Evolutionary conservation across 2,888 invertebrate species (phyloP).

Genomic region (Xylota sylvarum): DNA sequence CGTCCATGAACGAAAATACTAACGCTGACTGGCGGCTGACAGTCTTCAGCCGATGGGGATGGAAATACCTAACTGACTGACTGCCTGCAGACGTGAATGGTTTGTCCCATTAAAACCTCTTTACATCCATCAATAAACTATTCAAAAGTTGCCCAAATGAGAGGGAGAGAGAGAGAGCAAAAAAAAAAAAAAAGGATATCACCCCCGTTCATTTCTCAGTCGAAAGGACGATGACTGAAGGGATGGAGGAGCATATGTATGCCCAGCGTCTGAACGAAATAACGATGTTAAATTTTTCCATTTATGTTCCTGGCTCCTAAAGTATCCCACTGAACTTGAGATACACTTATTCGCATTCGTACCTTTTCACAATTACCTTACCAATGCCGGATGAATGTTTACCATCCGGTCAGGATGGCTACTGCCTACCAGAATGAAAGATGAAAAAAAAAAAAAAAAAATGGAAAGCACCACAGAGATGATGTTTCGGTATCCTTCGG

Average conservation of each 20-base stretch:
- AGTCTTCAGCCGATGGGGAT: conserved; percentile 16
- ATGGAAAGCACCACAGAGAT: conserved; percentile 57
- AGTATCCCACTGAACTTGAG: conserved; percentile 71
- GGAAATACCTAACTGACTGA: conserved; percentile 46
- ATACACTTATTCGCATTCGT: conserved; percentile 77
- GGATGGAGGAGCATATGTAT: conserved; percentile 36
- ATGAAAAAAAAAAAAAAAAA: conserved; percentile 22
- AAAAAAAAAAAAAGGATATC: not conserved
- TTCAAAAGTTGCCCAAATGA: conserved; percentile 67
- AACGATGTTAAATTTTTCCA: conserved; percentile 75
- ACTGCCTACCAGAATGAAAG: conserved; percentile 42
- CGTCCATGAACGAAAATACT: conserved; percentile 23
- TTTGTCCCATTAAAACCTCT: conserved; percentile 77
- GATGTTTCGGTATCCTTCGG: conserved; percentile 60
- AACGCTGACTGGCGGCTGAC: conserved; percentile 44
- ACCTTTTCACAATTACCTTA: conserved; percentile 77
- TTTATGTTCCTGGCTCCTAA: conserved; percentile 65
- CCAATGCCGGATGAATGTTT: conserved; percentile 74
- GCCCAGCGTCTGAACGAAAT: conserved; percentile 56
- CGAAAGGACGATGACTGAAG: conserved; percentile 12
- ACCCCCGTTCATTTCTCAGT: conserved; percentile 36
- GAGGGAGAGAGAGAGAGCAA: not conserved
- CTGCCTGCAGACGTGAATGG: conserved; percentile 57
- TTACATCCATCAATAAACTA: conserved; percentile 78
- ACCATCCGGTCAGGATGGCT: conserved; percentile 71